Evolutionary conservation across 2,797 vertebrate genomes (phyloP).

Genomic region (Chelon auratus): DNA sequence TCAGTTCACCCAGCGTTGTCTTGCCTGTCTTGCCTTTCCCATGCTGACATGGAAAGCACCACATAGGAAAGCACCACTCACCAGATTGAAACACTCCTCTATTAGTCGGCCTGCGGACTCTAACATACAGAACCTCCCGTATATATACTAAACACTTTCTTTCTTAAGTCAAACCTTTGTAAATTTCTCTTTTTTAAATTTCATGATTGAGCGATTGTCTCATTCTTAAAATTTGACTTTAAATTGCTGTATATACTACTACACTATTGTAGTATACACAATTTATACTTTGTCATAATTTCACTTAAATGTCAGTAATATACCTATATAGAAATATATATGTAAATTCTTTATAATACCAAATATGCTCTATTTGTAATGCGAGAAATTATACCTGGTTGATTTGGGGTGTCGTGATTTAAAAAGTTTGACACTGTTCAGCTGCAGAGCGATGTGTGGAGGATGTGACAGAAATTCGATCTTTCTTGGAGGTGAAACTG

Average conservation of each 20-base stretch:
- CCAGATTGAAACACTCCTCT: conserved; percentile 49
- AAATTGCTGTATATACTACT: conserved; percentile 78
- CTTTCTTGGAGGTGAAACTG: conserved; percentile 66
- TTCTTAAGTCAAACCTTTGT: conserved; percentile 69
- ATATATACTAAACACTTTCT: conserved; percentile 75
- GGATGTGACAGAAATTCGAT: conserved; percentile 49
- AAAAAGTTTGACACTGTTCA: conserved; percentile 72
- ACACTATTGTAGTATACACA: conserved; percentile 77
- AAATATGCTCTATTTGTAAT: conserved; percentile 85
- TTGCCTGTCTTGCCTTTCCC: conserved; percentile 30
- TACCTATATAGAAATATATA: conserved; percentile 91
- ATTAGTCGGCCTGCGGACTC: conserved; percentile 63
- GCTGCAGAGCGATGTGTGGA: conserved; percentile 74
- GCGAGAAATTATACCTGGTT: conserved; percentile 81
- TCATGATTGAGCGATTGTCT: conserved; percentile 87
- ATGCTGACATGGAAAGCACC: conserved; percentile 24
- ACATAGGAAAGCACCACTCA: conserved; percentile 37
- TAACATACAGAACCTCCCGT: conserved; percentile 76
- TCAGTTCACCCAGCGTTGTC: neutral
- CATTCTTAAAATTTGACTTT: conserved; percentile 83
- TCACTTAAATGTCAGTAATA: conserved; percentile 87
- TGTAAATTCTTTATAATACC: conserved; percentile 87
- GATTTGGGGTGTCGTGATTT: conserved; percentile 77
- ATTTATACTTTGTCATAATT: conserved; percentile 85
- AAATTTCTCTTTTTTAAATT: conserved; percentile 73